Percentiles rank a stretch among this genome's conserved stretches.
Conservation (phyloP, 1,140 invertebrate genomes). For the Drosophila punjabiensis region DNA sequence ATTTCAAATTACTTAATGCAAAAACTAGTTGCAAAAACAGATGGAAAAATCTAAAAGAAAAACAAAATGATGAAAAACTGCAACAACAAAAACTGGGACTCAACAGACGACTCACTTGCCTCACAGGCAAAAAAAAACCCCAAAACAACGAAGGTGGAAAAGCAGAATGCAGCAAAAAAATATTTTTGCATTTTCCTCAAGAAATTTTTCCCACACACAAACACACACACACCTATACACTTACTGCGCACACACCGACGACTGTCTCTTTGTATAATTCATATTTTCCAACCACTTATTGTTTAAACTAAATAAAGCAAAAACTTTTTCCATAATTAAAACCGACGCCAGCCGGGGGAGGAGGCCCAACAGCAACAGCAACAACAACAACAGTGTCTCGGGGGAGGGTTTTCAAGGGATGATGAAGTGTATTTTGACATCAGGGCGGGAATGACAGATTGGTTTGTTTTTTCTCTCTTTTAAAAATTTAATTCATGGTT, state of each 20-base stretch:
- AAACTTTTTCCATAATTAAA: slow-evolving; percentile 81
- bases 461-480: neutral
- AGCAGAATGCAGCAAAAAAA: slow-evolving; percentile 45
- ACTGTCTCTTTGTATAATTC: slow-evolving; percentile 72
- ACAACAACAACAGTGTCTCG: slow-evolving; percentile 18
- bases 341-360: slow-evolving; percentile 51
- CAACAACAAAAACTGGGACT: slow-evolving; percentile 35
- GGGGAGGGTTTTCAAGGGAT: slow-evolving; percentile 12
- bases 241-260: slow-evolving; percentile 12
- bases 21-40: slow-evolving; percentile 38
- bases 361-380: neutral
- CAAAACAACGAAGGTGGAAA: slow-evolving; percentile 37
- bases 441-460: neutral
- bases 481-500: neutral
- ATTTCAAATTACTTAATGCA: slow-evolving; percentile 56
- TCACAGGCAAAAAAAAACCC: slow-evolving; percentile 42
- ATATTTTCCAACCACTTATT: slow-evolving; percentile 81
- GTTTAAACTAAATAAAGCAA: slow-evolving; percentile 81
- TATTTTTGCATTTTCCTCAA: slow-evolving; percentile 74
- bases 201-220: slow-evolving; percentile 53
- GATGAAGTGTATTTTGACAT: slow-evolving; percentile 6
- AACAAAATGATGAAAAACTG: slow-evolving; percentile 27
- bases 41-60: slow-evolving; percentile 19
- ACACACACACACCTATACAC: slow-evolving; percentile 43
- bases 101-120: slow-evolving; percentile 47